These are phyloP conservation scores for Gymnarchus niloticus DNA, from an alignment of 2,113 vertebrate species.

Conservation along the genomic window DNA sequence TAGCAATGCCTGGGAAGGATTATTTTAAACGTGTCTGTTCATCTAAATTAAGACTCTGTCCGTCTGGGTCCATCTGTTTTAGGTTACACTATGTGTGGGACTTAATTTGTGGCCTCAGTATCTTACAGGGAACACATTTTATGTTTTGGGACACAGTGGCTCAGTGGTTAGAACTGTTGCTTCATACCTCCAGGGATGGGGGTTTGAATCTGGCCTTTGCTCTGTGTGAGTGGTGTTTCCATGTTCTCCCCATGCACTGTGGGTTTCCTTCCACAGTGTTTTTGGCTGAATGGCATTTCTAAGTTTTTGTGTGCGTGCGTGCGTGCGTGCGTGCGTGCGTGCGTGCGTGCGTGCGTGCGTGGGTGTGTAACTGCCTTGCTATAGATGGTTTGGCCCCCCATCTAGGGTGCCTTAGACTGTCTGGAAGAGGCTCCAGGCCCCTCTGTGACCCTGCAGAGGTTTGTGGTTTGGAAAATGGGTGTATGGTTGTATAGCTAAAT, in stretches of 20 bases:
- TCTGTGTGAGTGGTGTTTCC: no score
- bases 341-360: slow-evolving; percentile 6
- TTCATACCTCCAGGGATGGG: no score
- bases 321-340: neutral
- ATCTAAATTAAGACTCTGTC: neutral
- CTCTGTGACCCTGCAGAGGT: no score
- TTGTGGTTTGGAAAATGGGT: no score
- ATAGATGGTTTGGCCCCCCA: neutral
- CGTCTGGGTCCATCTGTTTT: neutral
- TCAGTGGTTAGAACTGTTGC: no score
- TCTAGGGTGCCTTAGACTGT: no score
- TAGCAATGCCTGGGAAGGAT: neutral
- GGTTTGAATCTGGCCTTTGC: no score
- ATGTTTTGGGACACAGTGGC: no score
- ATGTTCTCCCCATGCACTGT: no score
- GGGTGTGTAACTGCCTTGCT: neutral
- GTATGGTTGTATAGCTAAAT: neutral
- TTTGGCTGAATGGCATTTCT: no score
- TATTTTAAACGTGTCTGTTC: neutral
- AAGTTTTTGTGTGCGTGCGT: neutral
- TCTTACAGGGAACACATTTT: neutral
- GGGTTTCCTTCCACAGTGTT: no score
- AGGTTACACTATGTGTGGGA: neutral
- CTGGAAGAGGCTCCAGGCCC: no score
- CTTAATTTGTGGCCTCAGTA: neutral